Conservation (phyloP, 2,888 invertebrate species). For the Coenonympha arcania region DNA sequence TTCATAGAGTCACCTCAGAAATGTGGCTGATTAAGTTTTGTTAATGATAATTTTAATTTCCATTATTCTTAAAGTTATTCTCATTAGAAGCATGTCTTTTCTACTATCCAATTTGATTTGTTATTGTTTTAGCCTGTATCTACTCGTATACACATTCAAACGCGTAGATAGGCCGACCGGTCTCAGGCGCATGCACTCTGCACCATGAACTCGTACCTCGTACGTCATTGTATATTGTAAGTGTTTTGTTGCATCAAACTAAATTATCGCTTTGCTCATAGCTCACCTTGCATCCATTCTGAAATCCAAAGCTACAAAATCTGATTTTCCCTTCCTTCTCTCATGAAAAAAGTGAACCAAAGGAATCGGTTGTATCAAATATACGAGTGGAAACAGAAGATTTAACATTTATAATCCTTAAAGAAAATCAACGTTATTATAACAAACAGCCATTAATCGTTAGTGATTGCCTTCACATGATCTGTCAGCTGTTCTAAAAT, state of each 20-base stretch:
- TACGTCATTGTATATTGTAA: slow-evolving; percentile 45
- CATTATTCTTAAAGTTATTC: slow-evolving; percentile 17
- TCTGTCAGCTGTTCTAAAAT: no score
- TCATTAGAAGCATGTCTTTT: slow-evolving; percentile 13
- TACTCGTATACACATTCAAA: slow-evolving; percentile 51
- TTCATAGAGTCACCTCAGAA: not conserved
- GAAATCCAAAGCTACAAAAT: not conserved
- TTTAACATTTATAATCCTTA: no score
- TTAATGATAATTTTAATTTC: slow-evolving; percentile 9
- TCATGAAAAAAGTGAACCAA: not conserved
- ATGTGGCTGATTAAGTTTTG: slow-evolving; percentile 19
- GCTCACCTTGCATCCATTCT: not conserved
- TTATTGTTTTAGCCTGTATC: slow-evolving; percentile 52
- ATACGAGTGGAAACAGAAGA: not conserved
- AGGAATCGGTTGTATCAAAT: not conserved
- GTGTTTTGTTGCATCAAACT: slow-evolving; percentile 18
- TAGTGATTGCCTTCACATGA: no score
- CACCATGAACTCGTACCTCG: no score
- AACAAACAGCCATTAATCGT: no score
- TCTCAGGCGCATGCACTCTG: slow-evolving; percentile 59
- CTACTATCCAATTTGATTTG: slow-evolving; percentile 32
- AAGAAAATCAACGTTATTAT: no score
- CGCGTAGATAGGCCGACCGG: slow-evolving; percentile 55
- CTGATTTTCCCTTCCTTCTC: not conserved
- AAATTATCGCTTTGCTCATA: slow-evolving; percentile 24